These are phyloP conservation scores for Lutra lutra DNA, from an alignment of 2,797 vertebrate species.

Conservation along the genomic window DNA sequence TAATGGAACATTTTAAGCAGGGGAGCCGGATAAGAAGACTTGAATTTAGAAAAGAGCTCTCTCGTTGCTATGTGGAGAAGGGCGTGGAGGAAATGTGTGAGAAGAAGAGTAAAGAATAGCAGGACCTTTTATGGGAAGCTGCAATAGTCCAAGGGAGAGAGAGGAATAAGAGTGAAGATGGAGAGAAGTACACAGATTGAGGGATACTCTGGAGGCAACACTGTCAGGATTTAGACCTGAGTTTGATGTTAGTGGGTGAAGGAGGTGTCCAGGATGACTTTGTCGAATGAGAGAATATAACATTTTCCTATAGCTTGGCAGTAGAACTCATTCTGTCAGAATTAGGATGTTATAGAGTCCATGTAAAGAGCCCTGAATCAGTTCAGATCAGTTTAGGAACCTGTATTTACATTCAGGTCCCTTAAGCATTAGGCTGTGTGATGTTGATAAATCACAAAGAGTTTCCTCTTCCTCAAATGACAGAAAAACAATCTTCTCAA, in stretches of 20 bases:
- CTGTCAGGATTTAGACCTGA: not conserved
- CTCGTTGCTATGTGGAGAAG: not conserved
- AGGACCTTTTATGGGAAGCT: not conserved
- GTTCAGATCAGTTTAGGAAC: not conserved
- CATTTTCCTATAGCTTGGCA: not conserved
- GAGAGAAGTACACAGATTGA: not conserved
- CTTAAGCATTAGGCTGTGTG: not conserved
- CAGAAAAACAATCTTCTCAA: not conserved
- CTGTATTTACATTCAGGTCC: not conserved
- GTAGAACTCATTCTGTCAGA: not conserved
- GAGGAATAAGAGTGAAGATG: not conserved
- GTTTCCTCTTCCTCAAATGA: not conserved
- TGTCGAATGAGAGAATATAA: not conserved
- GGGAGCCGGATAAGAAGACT: not conserved
- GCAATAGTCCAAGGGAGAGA: not conserved
- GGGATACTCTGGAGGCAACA: not conserved
- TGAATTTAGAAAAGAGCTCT: not conserved
- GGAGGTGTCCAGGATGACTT: not conserved
- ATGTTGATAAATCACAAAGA: not conserved
- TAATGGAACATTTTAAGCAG: not conserved
- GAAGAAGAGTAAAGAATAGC: not conserved
- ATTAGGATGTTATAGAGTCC: not conserved
- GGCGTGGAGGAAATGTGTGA: not conserved
- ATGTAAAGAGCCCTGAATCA: not conserved
- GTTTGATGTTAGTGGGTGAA: not conserved